These are phyloP conservation scores for Antheraea pernyi DNA, from an alignment of 1,140 invertebrate genomes.

Conservation along the genomic window DNA sequence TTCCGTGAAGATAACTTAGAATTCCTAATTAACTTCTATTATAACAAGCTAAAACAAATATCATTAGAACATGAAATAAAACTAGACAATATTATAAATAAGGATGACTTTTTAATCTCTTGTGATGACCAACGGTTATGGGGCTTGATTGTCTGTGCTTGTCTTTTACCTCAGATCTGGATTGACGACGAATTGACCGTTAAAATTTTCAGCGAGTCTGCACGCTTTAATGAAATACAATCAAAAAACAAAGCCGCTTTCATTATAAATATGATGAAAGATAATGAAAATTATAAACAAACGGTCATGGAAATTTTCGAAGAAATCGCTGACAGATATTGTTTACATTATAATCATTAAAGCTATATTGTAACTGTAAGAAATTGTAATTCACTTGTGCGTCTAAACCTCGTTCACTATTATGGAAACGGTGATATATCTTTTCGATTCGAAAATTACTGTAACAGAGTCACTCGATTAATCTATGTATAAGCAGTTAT, in stretches of 20 bases:
- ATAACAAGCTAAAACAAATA: slow-evolving; percentile 61
- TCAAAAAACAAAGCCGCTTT: slow-evolving; percentile 53
- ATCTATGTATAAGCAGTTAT: too few species aligned
- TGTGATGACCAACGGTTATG: slow-evolving; percentile 57
- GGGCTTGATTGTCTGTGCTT: slow-evolving; percentile 52
- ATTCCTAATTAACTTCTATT: slow-evolving; percentile 74
- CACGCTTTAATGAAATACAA: slow-evolving; percentile 52
- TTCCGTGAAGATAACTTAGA: slow-evolving; percentile 65
- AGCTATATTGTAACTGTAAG: too few species aligned
- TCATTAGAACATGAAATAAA: slow-evolving; percentile 55
- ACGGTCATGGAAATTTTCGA: slow-evolving; percentile 59
- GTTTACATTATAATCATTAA: slow-evolving; percentile 11
- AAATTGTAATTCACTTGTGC: too few species aligned
- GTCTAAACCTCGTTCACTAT: too few species aligned
- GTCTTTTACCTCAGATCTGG: slow-evolving; percentile 59
- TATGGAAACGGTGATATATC: too few species aligned
- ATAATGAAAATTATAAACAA: slow-evolving; percentile 42
- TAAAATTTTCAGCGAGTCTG: slow-evolving; percentile 46
- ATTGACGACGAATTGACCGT: slow-evolving; percentile 52
- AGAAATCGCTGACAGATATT: slow-evolving; percentile 59
- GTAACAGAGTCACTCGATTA: too few species aligned
- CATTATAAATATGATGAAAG: slow-evolving; percentile 54
- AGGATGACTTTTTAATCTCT: slow-evolving; percentile 59
- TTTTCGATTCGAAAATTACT: too few species aligned
- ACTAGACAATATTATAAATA: slow-evolving; percentile 56